These are phyloP conservation scores for Drosophila ochracea DNA, from an alignment of 2,888 invertebrate genomes.

Conservation along the genomic window DNA sequence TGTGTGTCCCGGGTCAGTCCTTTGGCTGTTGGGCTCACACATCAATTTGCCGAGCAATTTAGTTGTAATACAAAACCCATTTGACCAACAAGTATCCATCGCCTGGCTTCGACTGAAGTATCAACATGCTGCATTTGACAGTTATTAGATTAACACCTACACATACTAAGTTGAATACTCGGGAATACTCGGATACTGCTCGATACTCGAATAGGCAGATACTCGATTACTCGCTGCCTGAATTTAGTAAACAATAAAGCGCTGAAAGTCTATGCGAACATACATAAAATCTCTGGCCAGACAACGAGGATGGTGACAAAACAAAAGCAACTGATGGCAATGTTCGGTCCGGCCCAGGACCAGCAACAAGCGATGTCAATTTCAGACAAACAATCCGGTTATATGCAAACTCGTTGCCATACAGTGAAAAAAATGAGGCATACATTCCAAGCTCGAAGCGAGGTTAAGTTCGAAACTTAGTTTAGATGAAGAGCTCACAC, in stretches of 20 bases:
- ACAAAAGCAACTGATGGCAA: slow-evolving; percentile 24
- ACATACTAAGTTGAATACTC: slow-evolving; percentile 1
- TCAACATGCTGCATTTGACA: slow-evolving; percentile 73
- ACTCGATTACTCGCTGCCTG: slow-evolving; percentile 66
- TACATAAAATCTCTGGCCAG: slow-evolving; percentile 75
- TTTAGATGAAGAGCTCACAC: not conserved
- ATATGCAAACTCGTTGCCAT: slow-evolving; percentile 46
- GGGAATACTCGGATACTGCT: slow-evolving; percentile 10
- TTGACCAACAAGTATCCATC: slow-evolving; percentile 33
- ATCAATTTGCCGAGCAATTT: slow-evolving; percentile 58
- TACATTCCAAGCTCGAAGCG: not conserved
- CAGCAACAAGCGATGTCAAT: slow-evolving; percentile 74
- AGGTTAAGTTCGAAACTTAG: not conserved
- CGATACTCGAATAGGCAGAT: slow-evolving; percentile 25
- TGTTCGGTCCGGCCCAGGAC: slow-evolving; percentile 11
- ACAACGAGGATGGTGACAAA: slow-evolving; percentile 54
- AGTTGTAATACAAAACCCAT: slow-evolving; percentile 37
- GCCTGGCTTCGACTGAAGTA: slow-evolving; percentile 37
- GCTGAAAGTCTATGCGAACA: slow-evolving; percentile 72
- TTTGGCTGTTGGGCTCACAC: slow-evolving; percentile 10
- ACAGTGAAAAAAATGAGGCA: not conserved
- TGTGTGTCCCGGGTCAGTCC: not conserved
- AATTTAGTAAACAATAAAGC: slow-evolving; percentile 78
- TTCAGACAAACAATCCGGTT: slow-evolving; percentile 74
- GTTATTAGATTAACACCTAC: slow-evolving; percentile 81